Percentiles rank a stretch among this genome's conserved stretches.
These are phyloP conservation scores for Drosophila dives DNA, from an alignment of 2,888 invertebrate genomes.

Conservation along the genomic window DNA sequence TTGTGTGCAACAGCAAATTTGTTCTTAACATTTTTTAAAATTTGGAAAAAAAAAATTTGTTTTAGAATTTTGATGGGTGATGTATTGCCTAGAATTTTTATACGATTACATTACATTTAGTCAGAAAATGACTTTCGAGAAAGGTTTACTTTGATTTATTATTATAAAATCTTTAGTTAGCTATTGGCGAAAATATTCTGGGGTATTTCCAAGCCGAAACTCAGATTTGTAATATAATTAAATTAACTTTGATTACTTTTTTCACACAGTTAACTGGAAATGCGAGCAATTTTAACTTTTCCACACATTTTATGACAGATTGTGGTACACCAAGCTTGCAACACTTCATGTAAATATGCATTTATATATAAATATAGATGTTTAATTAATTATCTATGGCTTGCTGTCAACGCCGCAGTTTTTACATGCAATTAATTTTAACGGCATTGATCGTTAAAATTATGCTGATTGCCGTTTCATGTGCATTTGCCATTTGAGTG, in stretches of 20 bases:
- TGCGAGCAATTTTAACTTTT: slow-evolving; percentile 27
- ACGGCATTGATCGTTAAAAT: slow-evolving; percentile 56
- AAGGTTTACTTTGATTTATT: neutral
- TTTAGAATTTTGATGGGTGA: neutral
- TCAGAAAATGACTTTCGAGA: neutral
- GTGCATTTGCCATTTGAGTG: slow-evolving; percentile 51
- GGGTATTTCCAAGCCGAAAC: neutral
- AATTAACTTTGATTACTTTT: slow-evolving; percentile 15
- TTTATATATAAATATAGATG: neutral
- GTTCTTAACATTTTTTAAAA: neutral
- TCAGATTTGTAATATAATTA: slow-evolving; percentile 5
- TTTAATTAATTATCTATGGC: slow-evolving; percentile 38
- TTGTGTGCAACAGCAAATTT: neutral
- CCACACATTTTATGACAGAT: slow-evolving; percentile 34
- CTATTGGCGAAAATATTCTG: neutral
- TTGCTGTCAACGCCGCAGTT: slow-evolving; percentile 33
- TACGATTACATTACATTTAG: neutral
- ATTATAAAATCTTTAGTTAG: neutral
- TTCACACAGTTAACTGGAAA: slow-evolving; percentile 18
- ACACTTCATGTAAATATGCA: slow-evolving; percentile 4
- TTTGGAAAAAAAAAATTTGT: neutral
- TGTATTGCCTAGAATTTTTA: neutral
- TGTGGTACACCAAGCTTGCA: slow-evolving; percentile 17
- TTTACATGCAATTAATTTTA: slow-evolving; percentile 68
- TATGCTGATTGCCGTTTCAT: slow-evolving; percentile 60